These are phyloP conservation scores for Eurois occulta DNA, from an alignment of 2,888 invertebrate species.

Conservation along the genomic window DNA sequence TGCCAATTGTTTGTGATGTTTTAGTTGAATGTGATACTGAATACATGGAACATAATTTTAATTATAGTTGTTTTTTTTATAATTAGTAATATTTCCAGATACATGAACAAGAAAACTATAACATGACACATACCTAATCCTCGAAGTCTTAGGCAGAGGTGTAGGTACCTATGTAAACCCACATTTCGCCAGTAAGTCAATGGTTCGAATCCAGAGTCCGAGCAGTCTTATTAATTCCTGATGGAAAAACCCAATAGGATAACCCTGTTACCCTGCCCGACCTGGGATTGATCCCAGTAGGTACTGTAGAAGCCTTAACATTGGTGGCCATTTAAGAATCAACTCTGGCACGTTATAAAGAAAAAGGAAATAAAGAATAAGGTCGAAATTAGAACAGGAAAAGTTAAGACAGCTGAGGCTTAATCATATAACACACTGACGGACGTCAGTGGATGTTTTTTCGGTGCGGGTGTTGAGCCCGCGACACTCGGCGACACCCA, in stretches of 20 bases:
- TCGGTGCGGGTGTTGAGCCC: too few relatives aligned
- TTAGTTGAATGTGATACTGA: constrained; percentile 38
- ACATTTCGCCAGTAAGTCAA: not conserved
- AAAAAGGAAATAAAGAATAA: not conserved
- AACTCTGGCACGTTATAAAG: not conserved
- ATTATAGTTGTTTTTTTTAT: constrained; percentile 9
- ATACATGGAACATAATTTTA: constrained; percentile 42
- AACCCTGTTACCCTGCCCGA: not conserved
- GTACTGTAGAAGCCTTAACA: not conserved
- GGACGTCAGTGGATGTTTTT: too few relatives aligned
- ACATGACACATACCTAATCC: not conserved
- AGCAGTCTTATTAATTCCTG: not conserved
- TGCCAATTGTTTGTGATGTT: constrained; percentile 30
- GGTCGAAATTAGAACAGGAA: not conserved
- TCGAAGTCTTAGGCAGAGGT: not conserved
- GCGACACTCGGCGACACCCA: too few relatives aligned
- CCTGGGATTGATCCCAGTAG: not conserved
- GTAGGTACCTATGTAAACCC: not conserved
- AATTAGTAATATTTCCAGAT: not conserved
- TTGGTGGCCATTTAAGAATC: not conserved
- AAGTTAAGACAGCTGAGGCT: too few relatives aligned
- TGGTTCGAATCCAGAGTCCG: not conserved
- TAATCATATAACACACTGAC: too few relatives aligned
- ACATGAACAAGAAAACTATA: too few relatives aligned
- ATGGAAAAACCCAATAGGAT: not conserved